Conservation (phyloP, 2,113 vertebrate species). For the Emydocephalus ijimae region DNA sequence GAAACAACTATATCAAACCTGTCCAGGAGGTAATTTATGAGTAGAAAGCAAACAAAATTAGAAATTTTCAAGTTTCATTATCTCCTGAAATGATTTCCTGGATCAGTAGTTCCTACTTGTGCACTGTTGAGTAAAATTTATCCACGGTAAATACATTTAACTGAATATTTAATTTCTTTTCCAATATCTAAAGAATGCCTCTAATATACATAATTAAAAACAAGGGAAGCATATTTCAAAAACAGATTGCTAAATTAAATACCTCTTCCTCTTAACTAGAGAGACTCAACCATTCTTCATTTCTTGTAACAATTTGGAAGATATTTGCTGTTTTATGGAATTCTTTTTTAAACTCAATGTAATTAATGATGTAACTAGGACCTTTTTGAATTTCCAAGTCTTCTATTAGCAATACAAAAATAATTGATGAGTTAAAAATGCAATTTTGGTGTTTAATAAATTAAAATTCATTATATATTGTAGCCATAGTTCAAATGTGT, state of each 20-base stretch:
- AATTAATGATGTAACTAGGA: neutral
- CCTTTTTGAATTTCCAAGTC: neutral
- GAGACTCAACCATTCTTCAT: neutral
- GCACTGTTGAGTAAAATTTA: neutral
- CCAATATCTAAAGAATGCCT: neutral
- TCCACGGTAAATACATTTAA: neutral
- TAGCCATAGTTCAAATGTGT: neutral
- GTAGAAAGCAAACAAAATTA: neutral
- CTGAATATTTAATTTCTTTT: neutral
- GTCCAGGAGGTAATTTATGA: neutral
- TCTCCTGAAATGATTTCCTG: neutral
- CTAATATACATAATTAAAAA: neutral
- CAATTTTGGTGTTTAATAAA: neutral
- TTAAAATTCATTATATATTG: neutral
- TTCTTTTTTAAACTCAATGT: neutral
- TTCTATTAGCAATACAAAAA: neutral
- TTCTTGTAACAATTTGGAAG: neutral
- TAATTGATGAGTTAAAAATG: neutral
- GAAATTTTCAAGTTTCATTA: neutral
- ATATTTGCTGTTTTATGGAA: neutral
- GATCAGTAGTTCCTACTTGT: neutral
- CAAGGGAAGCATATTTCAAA: neutral
- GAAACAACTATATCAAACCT: neutral
- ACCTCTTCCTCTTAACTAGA: neutral
- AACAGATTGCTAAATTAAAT: neutral